Conservation (phyloP, 2,888 invertebrate species). For the Leucophenga montana region DNA sequence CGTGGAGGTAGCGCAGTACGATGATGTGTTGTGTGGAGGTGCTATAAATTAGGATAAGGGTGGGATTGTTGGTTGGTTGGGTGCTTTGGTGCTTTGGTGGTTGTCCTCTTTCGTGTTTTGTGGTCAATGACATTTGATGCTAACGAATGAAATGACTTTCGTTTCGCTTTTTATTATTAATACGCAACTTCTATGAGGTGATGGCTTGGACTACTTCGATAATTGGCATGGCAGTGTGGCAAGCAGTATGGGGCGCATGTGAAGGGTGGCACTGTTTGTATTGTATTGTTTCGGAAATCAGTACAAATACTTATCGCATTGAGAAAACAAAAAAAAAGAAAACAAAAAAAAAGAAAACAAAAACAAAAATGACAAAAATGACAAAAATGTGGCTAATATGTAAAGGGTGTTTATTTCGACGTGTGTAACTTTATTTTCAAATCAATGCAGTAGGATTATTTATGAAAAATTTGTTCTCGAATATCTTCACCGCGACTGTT, state of each 20-base stretch:
- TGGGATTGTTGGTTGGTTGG: background rate
- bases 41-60: background rate
- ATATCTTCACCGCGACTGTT: no score
- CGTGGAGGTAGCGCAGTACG: background rate
- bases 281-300: background rate
- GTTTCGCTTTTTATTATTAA: background rate
- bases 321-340: no score
- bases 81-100: background rate
- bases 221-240: no score
- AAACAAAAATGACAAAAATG: no score
- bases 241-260: no score
- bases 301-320: no score
- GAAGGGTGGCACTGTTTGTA: background rate
- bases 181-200: background rate
- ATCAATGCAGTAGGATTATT: no score
- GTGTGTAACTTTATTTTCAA: no score
- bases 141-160: background rate
- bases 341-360: no score
- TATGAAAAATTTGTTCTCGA: no score
- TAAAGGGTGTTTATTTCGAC: no score
- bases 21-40: background rate
- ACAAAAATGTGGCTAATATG: no score
- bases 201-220: background rate
- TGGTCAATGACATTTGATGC: constrained; percentile 61
- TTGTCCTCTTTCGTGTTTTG: constrained; percentile 13